Evolutionary conservation across 2,888 invertebrate genomes (phyloP).

Genomic region (Pheosia gnoma): DNA sequence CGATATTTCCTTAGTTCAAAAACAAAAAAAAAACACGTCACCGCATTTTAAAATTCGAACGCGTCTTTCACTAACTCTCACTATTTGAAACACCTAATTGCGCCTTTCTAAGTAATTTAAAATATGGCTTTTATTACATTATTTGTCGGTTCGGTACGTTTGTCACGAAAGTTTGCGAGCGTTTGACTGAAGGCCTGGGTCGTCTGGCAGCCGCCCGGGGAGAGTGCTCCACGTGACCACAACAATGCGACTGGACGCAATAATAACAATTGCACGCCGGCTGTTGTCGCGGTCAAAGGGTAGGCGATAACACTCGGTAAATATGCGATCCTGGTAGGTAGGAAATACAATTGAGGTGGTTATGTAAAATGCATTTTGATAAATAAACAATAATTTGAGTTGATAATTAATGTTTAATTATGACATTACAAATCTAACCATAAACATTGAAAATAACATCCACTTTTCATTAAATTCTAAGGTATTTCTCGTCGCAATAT

Average conservation of each 20-base stretch:
- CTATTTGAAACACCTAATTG: constrained; percentile 18
- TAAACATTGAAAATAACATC: no score
- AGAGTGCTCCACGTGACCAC: constrained; percentile 56
- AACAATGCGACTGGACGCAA: constrained; percentile 51
- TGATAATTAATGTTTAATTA: no score
- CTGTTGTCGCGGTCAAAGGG: constrained; percentile 30
- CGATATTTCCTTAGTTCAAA: constrained; percentile 20
- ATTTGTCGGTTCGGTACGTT: constrained; percentile 51
- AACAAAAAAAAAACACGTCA: constrained; percentile 14
- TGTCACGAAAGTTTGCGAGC: constrained; percentile 63
- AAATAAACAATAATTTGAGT: no score
- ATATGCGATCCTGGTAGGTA: neutral
- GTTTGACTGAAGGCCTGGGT: constrained; percentile 53
- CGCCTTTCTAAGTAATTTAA: constrained; percentile 21
- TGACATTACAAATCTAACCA: no score
- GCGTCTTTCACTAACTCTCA: constrained; percentile 27
- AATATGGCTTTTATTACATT: constrained; percentile 29
- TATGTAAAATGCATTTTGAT: neutral
- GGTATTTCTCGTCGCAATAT: neutral
- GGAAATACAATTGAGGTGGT: neutral
- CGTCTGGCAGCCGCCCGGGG: constrained; percentile 42
- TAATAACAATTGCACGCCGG: constrained; percentile 29
- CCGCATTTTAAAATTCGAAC: constrained; percentile 21
- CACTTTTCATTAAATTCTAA: neutral
- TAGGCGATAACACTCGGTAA: constrained; percentile 10